Conservation (phyloP, 1,140 invertebrate species). For the Melipona quadrifasciata region DNA sequence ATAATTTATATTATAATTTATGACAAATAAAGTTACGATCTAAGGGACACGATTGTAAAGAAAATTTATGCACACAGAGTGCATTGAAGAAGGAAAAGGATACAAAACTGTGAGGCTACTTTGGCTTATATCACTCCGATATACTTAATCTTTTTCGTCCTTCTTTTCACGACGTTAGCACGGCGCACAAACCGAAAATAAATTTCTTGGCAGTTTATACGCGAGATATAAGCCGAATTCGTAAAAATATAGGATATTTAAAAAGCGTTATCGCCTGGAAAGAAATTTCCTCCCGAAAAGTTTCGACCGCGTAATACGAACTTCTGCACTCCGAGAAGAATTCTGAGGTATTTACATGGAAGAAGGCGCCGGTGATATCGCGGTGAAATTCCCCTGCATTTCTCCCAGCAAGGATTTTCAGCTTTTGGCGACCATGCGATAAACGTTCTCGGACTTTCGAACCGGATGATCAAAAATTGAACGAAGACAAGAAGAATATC, state of each 20-base stretch:
- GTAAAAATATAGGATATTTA: neutral
- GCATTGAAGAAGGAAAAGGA: neutral
- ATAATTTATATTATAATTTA: too few relatives aligned
- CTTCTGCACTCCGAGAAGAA: neutral
- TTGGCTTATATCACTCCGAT: neutral
- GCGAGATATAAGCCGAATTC: neutral
- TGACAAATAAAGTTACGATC: too few relatives aligned
- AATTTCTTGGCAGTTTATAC: neutral
- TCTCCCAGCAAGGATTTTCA: neutral
- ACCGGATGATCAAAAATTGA: neutral
- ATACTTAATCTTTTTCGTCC: neutral
- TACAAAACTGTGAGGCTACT: neutral
- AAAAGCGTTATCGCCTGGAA: neutral
- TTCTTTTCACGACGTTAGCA: neutral
- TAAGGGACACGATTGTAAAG: too few relatives aligned
- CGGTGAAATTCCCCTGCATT: neutral
- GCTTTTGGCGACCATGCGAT: neutral
- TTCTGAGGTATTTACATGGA: conserved; percentile 11
- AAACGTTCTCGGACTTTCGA: neutral
- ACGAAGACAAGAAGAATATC: too few relatives aligned
- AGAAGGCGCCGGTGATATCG: neutral
- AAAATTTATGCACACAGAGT: too few relatives aligned
- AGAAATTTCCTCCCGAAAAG: neutral
- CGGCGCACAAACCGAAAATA: neutral
- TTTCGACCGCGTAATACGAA: conserved; percentile 8